Evolutionary conservation across 2,888 invertebrate species (phyloP), one percentile per base, ranked within the genome.

Genomic region (Caenorhabditis doughertyi): DNA sequence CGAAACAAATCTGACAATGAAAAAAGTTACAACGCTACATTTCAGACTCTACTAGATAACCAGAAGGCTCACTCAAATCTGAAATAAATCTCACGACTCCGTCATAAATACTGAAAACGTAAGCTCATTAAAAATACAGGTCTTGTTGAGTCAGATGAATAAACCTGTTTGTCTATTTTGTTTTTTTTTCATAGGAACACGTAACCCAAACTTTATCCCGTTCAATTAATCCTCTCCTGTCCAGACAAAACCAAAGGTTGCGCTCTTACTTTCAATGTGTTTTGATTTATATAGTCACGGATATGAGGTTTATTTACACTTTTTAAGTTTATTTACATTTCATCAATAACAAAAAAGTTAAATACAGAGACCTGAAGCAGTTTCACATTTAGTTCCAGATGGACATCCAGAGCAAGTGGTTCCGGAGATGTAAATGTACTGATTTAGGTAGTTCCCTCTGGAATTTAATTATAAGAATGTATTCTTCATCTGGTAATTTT

Each of bases 341-440:
- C 8, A 62, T 39, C 25, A 9, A 42, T 0, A 29, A 27, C 5
- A 35, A 27, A 47, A 13, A 16, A 39, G 5, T 51, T 18, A 77
- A 42, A 60, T 67, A 47, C 83, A 83, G 7, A 83, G 67, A 21
- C 79, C 83, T 21, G 62, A 44, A 27, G 21, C 32, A 0, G 42
- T 11, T 25, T 79, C 83, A 67, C 83, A 83, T 7, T 35, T 49
- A 13, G 68, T 68, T 55, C 81, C 81, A 18, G 72, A 72, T 55
- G 74, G 74, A 35, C 81, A 81, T 21, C 25, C 49, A 7, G 81
- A 81, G 44, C 81, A 81, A 9, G 68, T 68, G 18, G 35, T 23
- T 55, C 81, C 81, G 5, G 60, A 44, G 11, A 35, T 29, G 62
- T 81, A 81, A 39, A 73, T 73, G 68, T 73, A 51, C 35, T 60